Evolutionary conservation across 2,797 vertebrate genomes (phyloP).

Genomic region (Zalophus californianus): DNA sequence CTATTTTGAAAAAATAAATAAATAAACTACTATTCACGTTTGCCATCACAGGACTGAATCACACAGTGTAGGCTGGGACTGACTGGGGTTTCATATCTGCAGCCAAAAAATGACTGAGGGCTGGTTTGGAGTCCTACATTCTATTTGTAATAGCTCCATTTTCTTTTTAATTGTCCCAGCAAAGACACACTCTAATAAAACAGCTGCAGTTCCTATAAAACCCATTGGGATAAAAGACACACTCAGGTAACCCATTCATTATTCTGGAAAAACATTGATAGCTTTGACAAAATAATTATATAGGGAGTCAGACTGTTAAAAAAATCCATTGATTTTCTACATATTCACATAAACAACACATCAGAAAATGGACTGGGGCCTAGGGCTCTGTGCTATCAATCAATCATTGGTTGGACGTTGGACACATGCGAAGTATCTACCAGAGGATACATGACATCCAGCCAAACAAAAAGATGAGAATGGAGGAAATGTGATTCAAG

Average conservation of each 20-base stretch:
- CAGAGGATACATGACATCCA: neutral
- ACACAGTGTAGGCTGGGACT: constrained; percentile 5
- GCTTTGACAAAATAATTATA: constrained; percentile 78
- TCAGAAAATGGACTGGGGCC: neutral
- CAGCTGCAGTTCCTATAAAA: constrained; percentile 46
- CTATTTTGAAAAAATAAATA: constrained; percentile 67
- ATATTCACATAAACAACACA: constrained; percentile 61
- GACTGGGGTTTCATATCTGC: constrained; percentile 4
- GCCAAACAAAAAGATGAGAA: constrained; percentile 28
- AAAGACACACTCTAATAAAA: constrained; percentile 60
- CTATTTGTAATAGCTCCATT: constrained; percentile 56
- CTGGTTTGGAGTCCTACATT: constrained; percentile 35
- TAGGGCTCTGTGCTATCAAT: constrained; percentile 8
- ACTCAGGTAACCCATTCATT: constrained; percentile 70
- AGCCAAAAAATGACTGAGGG: constrained; percentile 59
- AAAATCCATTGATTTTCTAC: constrained; percentile 51
- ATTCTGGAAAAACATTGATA: constrained; percentile 53
- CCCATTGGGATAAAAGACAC: constrained; percentile 45
- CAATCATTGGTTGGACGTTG: neutral
- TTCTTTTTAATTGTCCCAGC: constrained; percentile 59
- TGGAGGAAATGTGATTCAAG: neutral
- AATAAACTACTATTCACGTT: constrained; percentile 59
- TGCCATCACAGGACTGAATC: constrained; percentile 22
- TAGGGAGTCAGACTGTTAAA: constrained; percentile 27
- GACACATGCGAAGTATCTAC: neutral